A percentile compares a stretch with the other conserved stretches of the same genome.
These are phyloP conservation scores for Streptopelia turtur DNA, from an alignment of 2,797 vertebrate species.

Conservation along the genomic window DNA sequence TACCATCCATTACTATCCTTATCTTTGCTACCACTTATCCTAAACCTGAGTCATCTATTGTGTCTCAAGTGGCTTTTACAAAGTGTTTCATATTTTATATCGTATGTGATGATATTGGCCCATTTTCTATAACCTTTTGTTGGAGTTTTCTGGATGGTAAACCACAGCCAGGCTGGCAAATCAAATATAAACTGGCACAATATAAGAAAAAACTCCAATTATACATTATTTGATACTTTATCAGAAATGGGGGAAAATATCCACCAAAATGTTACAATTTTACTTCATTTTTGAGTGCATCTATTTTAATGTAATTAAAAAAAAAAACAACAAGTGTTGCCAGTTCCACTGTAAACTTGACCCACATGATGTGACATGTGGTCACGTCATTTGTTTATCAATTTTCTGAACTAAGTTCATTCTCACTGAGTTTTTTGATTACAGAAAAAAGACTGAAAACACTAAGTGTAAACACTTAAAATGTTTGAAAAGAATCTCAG, in stretches of 20 bases:
- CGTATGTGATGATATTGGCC: background rate
- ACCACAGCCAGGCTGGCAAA: background rate
- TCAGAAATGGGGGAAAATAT: background rate
- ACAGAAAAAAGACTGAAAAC: background rate
- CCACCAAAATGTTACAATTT: background rate
- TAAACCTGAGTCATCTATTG: slow-evolving; percentile 56
- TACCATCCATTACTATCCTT: slow-evolving; percentile 42
- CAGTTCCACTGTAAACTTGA: background rate
- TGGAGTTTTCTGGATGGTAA: slow-evolving; percentile 20
- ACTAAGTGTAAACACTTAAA: background rate
- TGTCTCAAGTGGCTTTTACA: slow-evolving; percentile 45
- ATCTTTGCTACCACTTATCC: slow-evolving; percentile 45
- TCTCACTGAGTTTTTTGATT: background rate
- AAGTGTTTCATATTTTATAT: slow-evolving; percentile 26
- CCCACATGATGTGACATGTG: background rate
- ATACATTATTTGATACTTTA: background rate
- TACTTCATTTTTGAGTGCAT: background rate
- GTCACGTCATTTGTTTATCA: background rate
- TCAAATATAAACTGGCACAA: background rate
- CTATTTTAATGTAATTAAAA: background rate
- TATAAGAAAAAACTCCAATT: background rate
- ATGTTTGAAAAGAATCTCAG: background rate
- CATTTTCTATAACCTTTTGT: slow-evolving; percentile 21
- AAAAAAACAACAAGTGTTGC: background rate
- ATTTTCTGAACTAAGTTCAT: background rate